Conservation (phyloP, 2,888 invertebrate genomes). For the Panopea generosa region DNA sequence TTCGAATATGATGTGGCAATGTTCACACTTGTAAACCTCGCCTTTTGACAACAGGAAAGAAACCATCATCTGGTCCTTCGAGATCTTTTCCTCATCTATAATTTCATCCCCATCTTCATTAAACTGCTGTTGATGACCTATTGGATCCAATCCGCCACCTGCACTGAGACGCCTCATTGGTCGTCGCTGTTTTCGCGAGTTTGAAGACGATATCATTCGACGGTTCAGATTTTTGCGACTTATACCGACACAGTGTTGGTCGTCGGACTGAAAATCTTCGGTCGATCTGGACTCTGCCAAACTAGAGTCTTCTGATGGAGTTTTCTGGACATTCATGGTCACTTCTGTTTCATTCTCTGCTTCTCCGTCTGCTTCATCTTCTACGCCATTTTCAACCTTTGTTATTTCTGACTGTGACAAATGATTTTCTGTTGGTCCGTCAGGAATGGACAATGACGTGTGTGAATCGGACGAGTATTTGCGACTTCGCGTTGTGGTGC, state of each 20-base stretch:
- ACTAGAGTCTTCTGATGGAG: constrained; percentile 75
- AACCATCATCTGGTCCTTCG: constrained; percentile 75
- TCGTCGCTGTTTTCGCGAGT: constrained; percentile 79
- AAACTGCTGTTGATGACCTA: constrained; percentile 46
- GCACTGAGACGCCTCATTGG: constrained; percentile 77
- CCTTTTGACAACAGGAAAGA: constrained; percentile 76
- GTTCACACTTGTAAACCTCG: constrained; percentile 79
- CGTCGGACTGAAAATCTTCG: constrained; percentile 64
- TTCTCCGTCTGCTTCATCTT: constrained; percentile 37
- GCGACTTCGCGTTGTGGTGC: constrained; percentile 71
- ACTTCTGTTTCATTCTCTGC: constrained; percentile 32
- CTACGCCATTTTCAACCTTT: constrained; percentile 41
- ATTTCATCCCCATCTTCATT: constrained; percentile 54
- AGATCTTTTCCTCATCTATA: constrained; percentile 68
- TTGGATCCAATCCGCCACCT: constrained; percentile 49
- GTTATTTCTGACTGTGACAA: constrained; percentile 29
- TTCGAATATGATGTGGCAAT: constrained; percentile 81
- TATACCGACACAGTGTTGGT: constrained; percentile 61
- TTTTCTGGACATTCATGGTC: constrained; percentile 44
- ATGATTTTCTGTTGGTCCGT: constrained; percentile 46
- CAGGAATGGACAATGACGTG: constrained; percentile 67
- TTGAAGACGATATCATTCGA: constrained; percentile 74
- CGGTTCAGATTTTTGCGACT: constrained; percentile 77
- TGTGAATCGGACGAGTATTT: constrained; percentile 77
- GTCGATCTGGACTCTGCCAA: constrained; percentile 75